phyloP scores from a whole-genome alignment of 1,140 invertebrate genomes.

The Neodiprion lecontei region DNA sequence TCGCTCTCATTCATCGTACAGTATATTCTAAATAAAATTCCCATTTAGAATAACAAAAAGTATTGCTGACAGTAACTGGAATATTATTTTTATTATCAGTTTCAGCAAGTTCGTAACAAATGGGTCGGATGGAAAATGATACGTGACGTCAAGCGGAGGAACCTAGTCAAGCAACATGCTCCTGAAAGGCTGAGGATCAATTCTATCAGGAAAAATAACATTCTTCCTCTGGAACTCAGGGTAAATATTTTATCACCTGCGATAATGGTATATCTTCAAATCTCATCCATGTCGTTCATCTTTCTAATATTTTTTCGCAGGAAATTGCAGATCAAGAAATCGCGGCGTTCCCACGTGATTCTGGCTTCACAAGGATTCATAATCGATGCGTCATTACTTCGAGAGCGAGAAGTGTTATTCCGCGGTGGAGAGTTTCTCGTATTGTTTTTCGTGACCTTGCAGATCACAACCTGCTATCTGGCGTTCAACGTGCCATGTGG shows the following conservation, averaged over 20 bases:
- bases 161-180: constrained; percentile 74
- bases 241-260: constrained; percentile 53
- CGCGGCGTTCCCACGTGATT: constrained; percentile 76
- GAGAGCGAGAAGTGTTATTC: constrained; percentile 75
- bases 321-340: constrained; percentile 77
- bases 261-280: constrained; percentile 10
- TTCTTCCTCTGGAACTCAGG: constrained; percentile 80
- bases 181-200: constrained; percentile 76
- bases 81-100: constrained; percentile 42
- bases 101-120: constrained; percentile 74
- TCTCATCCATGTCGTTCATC: constrained; percentile 1
- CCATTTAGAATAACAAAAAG: constrained; percentile 1
- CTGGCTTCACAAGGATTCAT: constrained; percentile 68
- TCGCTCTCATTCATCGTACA: background rate
- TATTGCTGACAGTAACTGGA: background rate
- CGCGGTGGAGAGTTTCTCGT: constrained; percentile 82
- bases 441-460: constrained; percentile 87
- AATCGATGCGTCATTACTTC: constrained; percentile 82
- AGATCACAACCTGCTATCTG: constrained; percentile 90
- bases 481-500: constrained; percentile 90
- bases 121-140: constrained; percentile 82
- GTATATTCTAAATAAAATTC: background rate
- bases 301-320: constrained; percentile 46
- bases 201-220: constrained; percentile 78
- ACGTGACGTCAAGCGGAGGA: constrained; percentile 81